Percentiles rank a stretch among this genome's conserved stretches.
Evolutionary conservation across 2,888 invertebrate species (phyloP).

Genomic region (Tineola bisselliella): DNA sequence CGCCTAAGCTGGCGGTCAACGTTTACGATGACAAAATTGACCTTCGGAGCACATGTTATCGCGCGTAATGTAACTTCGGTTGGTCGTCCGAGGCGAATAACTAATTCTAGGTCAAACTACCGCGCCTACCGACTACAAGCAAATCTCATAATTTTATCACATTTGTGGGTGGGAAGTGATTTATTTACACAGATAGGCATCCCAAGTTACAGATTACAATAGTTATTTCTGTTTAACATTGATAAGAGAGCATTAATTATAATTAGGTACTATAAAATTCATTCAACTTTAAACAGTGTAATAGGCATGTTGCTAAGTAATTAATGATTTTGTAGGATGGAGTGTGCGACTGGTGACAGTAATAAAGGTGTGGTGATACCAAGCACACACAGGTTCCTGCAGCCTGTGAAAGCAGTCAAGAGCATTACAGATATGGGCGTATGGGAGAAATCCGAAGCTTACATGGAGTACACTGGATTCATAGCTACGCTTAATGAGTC

Average conservation of each 20-base stretch:
- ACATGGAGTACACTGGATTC: conserved; percentile 88
- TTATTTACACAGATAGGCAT: not conserved
- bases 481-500: conserved; percentile 87
- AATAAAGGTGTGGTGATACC: conserved; percentile 33
- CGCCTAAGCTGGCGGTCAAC: not conserved
- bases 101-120: conserved; percentile 3
- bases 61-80: conserved; percentile 17
- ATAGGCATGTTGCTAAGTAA: not conserved
- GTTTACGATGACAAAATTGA: conserved; percentile 45
- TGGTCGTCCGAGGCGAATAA: conserved; percentile 11
- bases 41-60: conserved; percentile 56
- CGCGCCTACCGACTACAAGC: not conserved
- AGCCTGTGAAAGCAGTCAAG: conserved; percentile 74
- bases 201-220: not conserved
- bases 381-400: conserved; percentile 69
- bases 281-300: no score
- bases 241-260: not conserved
- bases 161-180: conserved; percentile 1
- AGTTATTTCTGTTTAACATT: not conserved
- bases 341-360: conserved; percentile 45
- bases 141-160: not conserved
- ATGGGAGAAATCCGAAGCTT: conserved; percentile 89
- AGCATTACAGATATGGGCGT: conserved; percentile 74
- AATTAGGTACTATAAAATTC: not conserved
- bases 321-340: conserved; percentile 17